phyloP scores from a whole-genome alignment of 2,797 vertebrate species.

The Sciaenops ocellatus region DNA sequence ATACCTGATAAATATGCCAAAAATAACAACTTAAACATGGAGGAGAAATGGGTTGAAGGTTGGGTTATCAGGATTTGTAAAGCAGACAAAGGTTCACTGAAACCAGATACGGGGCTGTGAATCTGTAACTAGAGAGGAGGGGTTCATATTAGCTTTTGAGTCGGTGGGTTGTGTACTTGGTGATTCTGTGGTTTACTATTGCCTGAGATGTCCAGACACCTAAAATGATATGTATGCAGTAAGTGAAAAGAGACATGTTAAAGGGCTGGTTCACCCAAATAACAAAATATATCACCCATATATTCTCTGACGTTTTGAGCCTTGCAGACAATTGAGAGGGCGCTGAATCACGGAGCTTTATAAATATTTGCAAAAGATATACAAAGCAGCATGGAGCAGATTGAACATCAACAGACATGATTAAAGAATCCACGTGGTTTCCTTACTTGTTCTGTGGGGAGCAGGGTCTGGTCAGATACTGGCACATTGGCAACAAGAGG shows the following conservation, averaged over 20 bases:
- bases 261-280: not conserved
- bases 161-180: conserved; percentile 9
- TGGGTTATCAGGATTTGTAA: not conserved
- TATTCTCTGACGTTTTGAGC: not conserved
- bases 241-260: not conserved
- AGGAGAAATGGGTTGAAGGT: not conserved
- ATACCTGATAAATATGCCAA: not conserved
- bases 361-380: conserved; percentile 17
- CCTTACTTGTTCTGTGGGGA: conserved; percentile 99
- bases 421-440: conserved; percentile 29
- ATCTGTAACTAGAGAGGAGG: conserved; percentile 32
- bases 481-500: conserved; percentile 99
- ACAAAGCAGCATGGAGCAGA: not conserved
- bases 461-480: conserved; percentile 99
- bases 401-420: not conserved
- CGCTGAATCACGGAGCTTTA: conserved; percentile 5
- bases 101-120: conserved; percentile 17
- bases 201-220: not conserved
- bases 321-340: not conserved
- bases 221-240: not conserved
- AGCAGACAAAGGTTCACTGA: conserved; percentile 29
- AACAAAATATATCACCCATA: not conserved
- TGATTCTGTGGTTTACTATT: conserved; percentile 6
- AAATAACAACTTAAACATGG: not conserved
- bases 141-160: conserved; percentile 17